Evolutionary conservation across 2,797 vertebrate genomes (phyloP).

Genomic region (Iguana delicatissima): DNA sequence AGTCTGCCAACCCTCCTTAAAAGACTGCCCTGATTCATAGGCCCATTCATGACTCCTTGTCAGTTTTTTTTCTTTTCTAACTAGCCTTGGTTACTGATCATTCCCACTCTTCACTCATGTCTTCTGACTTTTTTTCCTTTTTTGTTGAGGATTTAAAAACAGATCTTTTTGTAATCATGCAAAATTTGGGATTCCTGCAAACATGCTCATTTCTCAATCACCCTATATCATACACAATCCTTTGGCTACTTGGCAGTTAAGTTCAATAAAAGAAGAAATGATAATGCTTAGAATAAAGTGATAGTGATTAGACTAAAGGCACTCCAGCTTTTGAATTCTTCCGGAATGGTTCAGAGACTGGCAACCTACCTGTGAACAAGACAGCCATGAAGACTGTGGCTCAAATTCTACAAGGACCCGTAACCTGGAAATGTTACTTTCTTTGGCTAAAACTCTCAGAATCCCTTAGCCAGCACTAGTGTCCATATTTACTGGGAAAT

Average conservation of each 20-base stretch:
- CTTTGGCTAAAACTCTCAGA: no score
- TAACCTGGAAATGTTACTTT: neutral
- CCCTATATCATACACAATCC: neutral
- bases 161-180: neutral
- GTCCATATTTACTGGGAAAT: no score
- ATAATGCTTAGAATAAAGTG: neutral
- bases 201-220: no score
- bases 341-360: neutral
- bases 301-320: neutral
- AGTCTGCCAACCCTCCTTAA: neutral
- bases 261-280: neutral
- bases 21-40: neutral
- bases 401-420: no score
- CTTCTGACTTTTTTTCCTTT: neutral
- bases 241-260: neutral
- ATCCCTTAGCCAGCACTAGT: no score
- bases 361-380: neutral
- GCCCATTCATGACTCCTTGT: no score
- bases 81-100: neutral
- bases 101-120: neutral
- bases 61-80: neutral
- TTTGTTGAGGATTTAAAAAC: neutral
- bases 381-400: neutral
- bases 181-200: neutral
- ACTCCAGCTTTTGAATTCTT: neutral